Evolutionary conservation across 2,888 invertebrate species (phyloP).

Genomic region (Apodemia duryi): DNA sequence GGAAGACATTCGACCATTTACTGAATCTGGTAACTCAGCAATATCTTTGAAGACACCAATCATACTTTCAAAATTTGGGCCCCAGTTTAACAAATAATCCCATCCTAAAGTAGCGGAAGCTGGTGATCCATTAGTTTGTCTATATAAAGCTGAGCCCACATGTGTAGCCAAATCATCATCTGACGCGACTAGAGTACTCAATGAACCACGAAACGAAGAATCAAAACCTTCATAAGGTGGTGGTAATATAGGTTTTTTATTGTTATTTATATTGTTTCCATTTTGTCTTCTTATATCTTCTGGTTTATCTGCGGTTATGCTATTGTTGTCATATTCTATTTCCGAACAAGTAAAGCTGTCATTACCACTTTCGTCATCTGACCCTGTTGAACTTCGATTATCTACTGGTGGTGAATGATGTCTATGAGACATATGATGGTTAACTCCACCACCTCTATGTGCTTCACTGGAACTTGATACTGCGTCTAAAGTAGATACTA

Average conservation of each 20-base stretch:
- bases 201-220: slow-evolving; percentile 95
- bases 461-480: slow-evolving; percentile 95
- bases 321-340: slow-evolving; percentile 97
- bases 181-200: slow-evolving; percentile 95
- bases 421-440: slow-evolving; percentile 84
- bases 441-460: slow-evolving; percentile 83
- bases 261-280: slow-evolving; percentile 71
- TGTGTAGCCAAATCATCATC: slow-evolving; percentile 94
- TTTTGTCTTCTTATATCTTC: slow-evolving; percentile 81
- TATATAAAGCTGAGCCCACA: slow-evolving; percentile 87
- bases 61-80: slow-evolving; percentile 96
- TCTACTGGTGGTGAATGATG: slow-evolving; percentile 87
- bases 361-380: slow-evolving; percentile 95
- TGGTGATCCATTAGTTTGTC: slow-evolving; percentile 89
- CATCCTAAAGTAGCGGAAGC: slow-evolving; percentile 91
- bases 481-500: slow-evolving; percentile 94
- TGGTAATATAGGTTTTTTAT: slow-evolving; percentile 84
- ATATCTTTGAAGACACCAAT: slow-evolving; percentile 98
- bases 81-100: slow-evolving; percentile 97
- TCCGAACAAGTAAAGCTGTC: slow-evolving; percentile 99
- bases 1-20: slow-evolving; percentile 85
- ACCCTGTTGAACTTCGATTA: slow-evolving; percentile 86
- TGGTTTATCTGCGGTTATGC: slow-evolving; percentile 88
- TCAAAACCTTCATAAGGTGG: slow-evolving; percentile 95
- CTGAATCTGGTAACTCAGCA: slow-evolving; percentile 93